Base-by-base conservation (phyloP, 2,113 vertebrate genomes). In the Brachyhypopomus gauderio region DNA sequence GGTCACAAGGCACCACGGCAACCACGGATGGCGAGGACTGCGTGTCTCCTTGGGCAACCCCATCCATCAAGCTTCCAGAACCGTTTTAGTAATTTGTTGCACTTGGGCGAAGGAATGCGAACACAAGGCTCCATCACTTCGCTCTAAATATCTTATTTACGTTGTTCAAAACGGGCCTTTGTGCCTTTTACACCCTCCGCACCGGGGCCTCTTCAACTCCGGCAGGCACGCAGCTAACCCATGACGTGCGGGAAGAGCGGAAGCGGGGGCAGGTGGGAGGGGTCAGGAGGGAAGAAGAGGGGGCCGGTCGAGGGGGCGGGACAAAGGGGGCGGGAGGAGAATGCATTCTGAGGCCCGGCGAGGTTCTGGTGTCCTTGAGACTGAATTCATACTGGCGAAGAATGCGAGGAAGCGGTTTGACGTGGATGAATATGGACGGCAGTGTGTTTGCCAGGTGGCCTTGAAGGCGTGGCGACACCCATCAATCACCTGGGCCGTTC, bases 391-490 rank as follows among this genome's bases (percentile, higher is more conserved):
- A 62, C 64, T 77, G 73, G 64, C 14, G 38, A 64, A 79, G 30
- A 64, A 72, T 64, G 72, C 45, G 75, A 75, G 75, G 67, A 62
- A 58, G 62, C 58, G 63, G 83, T 78, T 72, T 85, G 80, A 85
- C 80, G 75, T 75, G 75, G 72, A 85, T 78, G 80, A 85, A 85
- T 75, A 79, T 60, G 66, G 84, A 85, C 80, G 27, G 78, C 45
- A 3, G 60, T 55, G 27, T 9, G 76, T 72, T 75, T 60, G 72
- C 74, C 66, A 77, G 80, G 84, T 83, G 77, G 80, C 84, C 77
- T 82, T 19, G 80, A 75, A 79, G 80, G 84, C 77, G 84, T 85
- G 84, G 84, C 72, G 20, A 45, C 69, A 8, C n/a, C 80, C 66
- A 83, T 85, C 84, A 83, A 85, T 85, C 84, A 85, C 30, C 45